Percentiles rank a stretch among this genome's conserved stretches.
Conservation (phyloP, 2,888 invertebrate species). For the Brachylomia viminalis region DNA sequence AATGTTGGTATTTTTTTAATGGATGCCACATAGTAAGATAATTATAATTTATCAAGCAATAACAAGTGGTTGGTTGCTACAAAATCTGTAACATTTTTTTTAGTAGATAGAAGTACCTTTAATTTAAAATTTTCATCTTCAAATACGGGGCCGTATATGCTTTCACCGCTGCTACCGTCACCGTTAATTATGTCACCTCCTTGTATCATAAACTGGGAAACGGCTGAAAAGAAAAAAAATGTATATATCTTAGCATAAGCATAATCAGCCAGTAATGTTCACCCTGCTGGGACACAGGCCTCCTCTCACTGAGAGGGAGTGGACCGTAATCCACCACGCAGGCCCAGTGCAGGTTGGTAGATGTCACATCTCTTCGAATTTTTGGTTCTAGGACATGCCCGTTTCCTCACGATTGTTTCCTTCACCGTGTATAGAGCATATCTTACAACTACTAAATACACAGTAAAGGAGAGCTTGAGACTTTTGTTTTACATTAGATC, state of each 20-base stretch:
- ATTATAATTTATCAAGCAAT: neutral
- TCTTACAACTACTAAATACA: neutral
- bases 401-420: no score
- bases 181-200: constrained; percentile 94
- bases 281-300: no score
- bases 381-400: no score
- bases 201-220: constrained; percentile 97
- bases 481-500: neutral
- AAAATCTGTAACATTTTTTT: neutral
- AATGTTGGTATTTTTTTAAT: neutral
- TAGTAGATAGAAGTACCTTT: constrained; percentile 81
- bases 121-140: constrained; percentile 96
- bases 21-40: neutral
- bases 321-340: no score
- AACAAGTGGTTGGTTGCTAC: neutral
- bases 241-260: no score
- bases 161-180: constrained; percentile 97
- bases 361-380: no score
- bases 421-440: no score
- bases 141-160: constrained; percentile 97
- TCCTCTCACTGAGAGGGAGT: no score
- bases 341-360: no score
- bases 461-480: neutral
- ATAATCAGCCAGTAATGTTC: no score
- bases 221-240: constrained; percentile 88